Percentiles rank a stretch among this genome's conserved stretches.
phyloP scores from a whole-genome alignment of 2,797 vertebrate species.

The Brachyalestes nurse region DNA sequence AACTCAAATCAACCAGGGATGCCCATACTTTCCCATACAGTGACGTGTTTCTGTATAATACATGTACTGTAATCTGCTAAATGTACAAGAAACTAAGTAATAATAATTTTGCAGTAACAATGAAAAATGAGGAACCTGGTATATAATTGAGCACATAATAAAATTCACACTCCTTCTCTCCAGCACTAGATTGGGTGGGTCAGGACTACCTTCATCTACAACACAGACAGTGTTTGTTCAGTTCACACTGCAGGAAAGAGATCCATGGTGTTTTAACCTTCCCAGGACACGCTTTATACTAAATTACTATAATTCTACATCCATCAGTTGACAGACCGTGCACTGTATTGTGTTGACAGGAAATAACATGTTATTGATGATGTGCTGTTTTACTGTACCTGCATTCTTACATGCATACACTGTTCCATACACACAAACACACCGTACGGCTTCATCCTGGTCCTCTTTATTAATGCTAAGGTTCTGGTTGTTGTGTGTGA shows the following conservation, averaged over 20 bases:
- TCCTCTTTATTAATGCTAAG: too few relatives aligned
- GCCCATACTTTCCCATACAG: too few relatives aligned
- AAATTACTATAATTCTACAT: accelerated
- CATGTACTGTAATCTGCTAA: background rate
- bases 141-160: background rate
- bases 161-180: background rate
- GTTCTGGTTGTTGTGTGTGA: too few relatives aligned
- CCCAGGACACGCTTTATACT: background rate
- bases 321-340: background rate
- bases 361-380: background rate
- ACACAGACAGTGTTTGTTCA: background rate
- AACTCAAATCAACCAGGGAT: too few relatives aligned
- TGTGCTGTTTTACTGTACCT: background rate
- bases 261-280: background rate
- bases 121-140: background rate
- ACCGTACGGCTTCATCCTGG: too few relatives aligned
- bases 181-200: background rate
- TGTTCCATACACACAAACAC: too few relatives aligned
- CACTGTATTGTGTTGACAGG: background rate
- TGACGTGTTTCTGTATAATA: background rate
- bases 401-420: background rate
- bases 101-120: background rate
- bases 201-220: background rate
- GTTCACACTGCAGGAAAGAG: background rate
- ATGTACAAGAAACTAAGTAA: too few relatives aligned